These are phyloP conservation scores for Thera obeliscata DNA, from an alignment of 2,888 invertebrate species.

Conservation along the genomic window DNA sequence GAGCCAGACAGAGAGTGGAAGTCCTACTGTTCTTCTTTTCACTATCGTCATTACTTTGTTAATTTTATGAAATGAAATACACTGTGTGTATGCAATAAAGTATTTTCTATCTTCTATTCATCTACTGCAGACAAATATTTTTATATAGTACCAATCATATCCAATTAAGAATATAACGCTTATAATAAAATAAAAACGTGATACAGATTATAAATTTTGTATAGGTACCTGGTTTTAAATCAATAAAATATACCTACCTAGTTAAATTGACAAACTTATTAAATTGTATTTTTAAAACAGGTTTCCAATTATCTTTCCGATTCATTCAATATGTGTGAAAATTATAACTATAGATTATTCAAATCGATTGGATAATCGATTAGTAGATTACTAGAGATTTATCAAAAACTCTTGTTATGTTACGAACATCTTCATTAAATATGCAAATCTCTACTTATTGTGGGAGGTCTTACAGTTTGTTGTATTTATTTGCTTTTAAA, in stretches of 20 bases:
- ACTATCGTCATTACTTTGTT: too few relatives aligned
- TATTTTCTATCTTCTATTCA: too few relatives aligned
- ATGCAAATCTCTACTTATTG: conserved; percentile 52
- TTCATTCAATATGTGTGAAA: conserved; percentile 36
- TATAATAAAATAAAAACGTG: conserved; percentile 24
- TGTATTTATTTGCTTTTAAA: conserved; percentile 38
- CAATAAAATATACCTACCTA: conserved; percentile 15
- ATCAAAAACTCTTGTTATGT: conserved; percentile 55
- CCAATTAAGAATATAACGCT: conserved; percentile 17
- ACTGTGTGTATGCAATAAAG: too few relatives aligned
- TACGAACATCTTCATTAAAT: conserved; percentile 54
- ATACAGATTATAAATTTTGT: conserved; percentile 27
- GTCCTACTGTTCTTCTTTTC: too few relatives aligned
- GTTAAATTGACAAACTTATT: conserved; percentile 9
- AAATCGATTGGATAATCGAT: conserved; percentile 37
- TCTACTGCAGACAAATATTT: too few relatives aligned
- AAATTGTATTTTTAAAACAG: conserved; percentile 30
- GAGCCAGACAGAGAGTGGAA: too few relatives aligned
- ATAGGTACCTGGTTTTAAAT: conserved; percentile 21
- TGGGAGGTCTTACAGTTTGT: conserved; percentile 54
- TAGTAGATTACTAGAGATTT: conserved; percentile 44
- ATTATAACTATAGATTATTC: conserved; percentile 35
- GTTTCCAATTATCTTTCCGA: conserved; percentile 32
- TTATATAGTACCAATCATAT: not conserved
- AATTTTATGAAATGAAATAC: too few relatives aligned